Evolutionary conservation across 2,113 vertebrate genomes (phyloP).

Genomic region (Lamprologus tigripictilis): DNA sequence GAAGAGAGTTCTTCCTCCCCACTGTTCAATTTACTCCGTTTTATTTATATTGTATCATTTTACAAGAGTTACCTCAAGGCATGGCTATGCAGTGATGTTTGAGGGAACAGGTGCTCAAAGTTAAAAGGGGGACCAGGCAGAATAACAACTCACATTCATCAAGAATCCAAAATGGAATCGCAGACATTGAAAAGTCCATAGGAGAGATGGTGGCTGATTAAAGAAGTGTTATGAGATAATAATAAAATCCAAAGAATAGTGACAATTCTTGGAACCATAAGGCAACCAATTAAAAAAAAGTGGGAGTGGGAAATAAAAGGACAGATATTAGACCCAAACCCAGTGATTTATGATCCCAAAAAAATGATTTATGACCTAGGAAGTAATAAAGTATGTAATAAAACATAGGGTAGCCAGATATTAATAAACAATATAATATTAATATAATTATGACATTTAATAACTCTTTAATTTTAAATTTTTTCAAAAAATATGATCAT

Average conservation of each 20-base stretch:
- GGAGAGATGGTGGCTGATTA: background rate
- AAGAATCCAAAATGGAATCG: background rate
- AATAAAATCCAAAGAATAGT: background rate
- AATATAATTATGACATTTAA: background rate
- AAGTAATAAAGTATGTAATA: accelerated
- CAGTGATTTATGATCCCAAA: accelerated
- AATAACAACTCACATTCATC: background rate
- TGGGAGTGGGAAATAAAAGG: background rate
- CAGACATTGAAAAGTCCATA: background rate
- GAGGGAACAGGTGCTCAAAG: background rate
- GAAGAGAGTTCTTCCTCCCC: background rate
- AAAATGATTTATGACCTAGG: background rate
- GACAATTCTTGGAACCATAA: background rate
- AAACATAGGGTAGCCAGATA: background rate
- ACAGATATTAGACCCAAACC: accelerated
- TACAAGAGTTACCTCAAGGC: background rate
- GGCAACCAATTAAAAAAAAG: background rate
- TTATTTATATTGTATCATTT: background rate
- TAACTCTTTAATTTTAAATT: accelerated
- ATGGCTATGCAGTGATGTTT: background rate
- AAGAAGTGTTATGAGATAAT: background rate
- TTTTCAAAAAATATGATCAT: background rate
- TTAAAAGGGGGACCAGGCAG: accelerated
- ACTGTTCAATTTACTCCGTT: background rate
- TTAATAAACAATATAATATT: background rate